Conservation (phyloP, 2,113 vertebrate species). For the Felis catus region DNA sequence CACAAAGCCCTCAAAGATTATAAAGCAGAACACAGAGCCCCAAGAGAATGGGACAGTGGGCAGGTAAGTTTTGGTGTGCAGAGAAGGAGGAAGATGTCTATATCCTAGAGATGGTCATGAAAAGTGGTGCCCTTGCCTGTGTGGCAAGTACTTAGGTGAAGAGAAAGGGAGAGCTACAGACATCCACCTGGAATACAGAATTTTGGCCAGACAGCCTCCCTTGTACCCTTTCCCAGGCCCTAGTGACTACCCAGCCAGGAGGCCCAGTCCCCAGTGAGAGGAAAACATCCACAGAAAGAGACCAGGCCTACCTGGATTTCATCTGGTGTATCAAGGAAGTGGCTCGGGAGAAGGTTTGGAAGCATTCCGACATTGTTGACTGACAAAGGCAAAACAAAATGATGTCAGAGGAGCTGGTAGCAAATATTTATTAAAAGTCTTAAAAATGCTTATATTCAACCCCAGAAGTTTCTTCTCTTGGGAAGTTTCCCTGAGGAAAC, state of each 20-base stretch:
- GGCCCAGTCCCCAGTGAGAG: not conserved
- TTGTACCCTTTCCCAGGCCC: not conserved
- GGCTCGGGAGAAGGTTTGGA: slow-evolving; percentile 81
- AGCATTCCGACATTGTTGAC: slow-evolving; percentile 93
- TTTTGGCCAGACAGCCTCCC: accelerated
- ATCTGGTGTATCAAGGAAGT: slow-evolving; percentile 84
- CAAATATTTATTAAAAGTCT: not conserved
- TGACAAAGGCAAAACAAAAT: slow-evolving; percentile 67
- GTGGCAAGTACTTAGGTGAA: not conserved
- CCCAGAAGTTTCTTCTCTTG: not conserved
- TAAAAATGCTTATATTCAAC: not conserved
- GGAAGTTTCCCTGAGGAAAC: not conserved
- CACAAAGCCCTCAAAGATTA: not conserved
- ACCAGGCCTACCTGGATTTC: slow-evolving; percentile 86
- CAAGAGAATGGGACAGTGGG: not conserved
- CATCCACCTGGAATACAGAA: not conserved
- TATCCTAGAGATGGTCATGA: not conserved
- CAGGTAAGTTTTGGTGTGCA: not conserved
- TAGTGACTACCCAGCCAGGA: accelerated
- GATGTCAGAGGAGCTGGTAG: not conserved
- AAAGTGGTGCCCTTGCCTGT: not conserved
- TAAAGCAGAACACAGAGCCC: not conserved
- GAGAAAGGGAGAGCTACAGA: not conserved
- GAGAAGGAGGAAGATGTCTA: not conserved
- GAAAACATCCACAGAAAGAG: not conserved